phyloP scores from a whole-genome alignment of 2,888 invertebrate genomes.

The Caenorhabditis imperialis region DNA sequence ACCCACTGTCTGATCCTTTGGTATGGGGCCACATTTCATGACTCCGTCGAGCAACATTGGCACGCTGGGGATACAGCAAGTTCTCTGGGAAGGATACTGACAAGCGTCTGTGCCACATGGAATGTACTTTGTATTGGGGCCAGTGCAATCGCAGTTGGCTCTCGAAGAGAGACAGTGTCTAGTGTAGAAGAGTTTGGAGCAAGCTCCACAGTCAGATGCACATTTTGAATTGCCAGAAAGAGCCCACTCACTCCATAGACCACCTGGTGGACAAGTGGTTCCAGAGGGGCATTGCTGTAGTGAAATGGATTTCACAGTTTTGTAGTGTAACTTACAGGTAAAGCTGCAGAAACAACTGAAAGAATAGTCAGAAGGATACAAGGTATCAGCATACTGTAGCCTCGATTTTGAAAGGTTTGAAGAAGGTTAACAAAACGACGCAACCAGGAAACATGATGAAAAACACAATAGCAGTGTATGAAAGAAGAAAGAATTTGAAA shows the following conservation, averaged over 20 bases:
- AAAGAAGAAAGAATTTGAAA: too few relatives aligned
- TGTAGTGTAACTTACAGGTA: too few relatives aligned
- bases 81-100: slow-evolving; percentile 18
- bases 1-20: not conserved
- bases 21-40: slow-evolving; percentile 14
- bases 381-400: too few relatives aligned
- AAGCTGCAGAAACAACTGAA: too few relatives aligned
- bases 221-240: slow-evolving; percentile 4
- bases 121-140: too few relatives aligned
- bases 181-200: slow-evolving; percentile 12
- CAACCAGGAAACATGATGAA: too few relatives aligned
- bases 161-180: slow-evolving; percentile 3
- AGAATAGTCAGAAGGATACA: too few relatives aligned
- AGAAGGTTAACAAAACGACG: too few relatives aligned
- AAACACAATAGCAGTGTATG: too few relatives aligned
- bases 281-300: slow-evolving; percentile 26
- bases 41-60: slow-evolving; percentile 9
- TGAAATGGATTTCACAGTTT: too few relatives aligned
- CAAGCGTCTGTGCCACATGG: slow-evolving; percentile 17
- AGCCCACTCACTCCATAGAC: slow-evolving; percentile 29
- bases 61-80: slow-evolving; percentile 23
- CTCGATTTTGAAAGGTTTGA: too few relatives aligned
- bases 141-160: not conserved
- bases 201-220: slow-evolving; percentile 14
- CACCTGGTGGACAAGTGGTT: slow-evolving; percentile 26